Evolutionary conservation across 2,113 vertebrate genomes (phyloP), one percentile per base, ranked within the genome.

Genomic region (Rhagologus leucostigma): DNA sequence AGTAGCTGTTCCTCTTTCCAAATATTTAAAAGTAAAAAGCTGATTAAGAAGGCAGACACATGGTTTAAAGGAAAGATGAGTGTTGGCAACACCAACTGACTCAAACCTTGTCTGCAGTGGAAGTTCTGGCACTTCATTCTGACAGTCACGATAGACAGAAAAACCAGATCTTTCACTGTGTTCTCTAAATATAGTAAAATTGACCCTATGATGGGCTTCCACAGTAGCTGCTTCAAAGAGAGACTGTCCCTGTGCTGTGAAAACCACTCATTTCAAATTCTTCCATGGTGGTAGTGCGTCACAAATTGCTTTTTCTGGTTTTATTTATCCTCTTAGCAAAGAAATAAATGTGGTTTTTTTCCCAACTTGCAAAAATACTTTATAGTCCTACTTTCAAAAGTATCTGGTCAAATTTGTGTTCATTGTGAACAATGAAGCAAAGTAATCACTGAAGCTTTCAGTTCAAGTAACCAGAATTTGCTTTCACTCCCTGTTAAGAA

Each of bases 111-210:
- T n/a, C 42, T 74, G 69, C 69, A 93, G 68, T 30, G 56, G 29
- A 73, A 95, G 35, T 84, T 87, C 42, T 46, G 24, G 53, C 60
- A 87, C 33, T 94, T 78, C 33, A 41, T 53, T 87, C 76, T 92
- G 50, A 57, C 55, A 46, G 52, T 30, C 70, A 49, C 3, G 17
- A 80, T 2, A 78, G 46, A 78, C 17, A 84, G 33, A 76, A 47
- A 76, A 87, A 24, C 0, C n/a, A 41, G 37, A 55, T 39, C 14
- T 70, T 55, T 84, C 65, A 46, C 26, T 50, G 46, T 0, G 0
- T 75, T 70, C 77, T 27, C 56, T 74, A 33, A 78, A 50, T 33
- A 67, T 7, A 78, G 47, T 44, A 89, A 68, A 26, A 32, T 1
- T 22, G 33, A 87, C 56, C 49, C 70, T 32, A 74, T 8, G 24